These are phyloP conservation scores for Entelurus aequoreus DNA, from an alignment of 2,113 vertebrate genomes.

Conservation along the genomic window DNA sequence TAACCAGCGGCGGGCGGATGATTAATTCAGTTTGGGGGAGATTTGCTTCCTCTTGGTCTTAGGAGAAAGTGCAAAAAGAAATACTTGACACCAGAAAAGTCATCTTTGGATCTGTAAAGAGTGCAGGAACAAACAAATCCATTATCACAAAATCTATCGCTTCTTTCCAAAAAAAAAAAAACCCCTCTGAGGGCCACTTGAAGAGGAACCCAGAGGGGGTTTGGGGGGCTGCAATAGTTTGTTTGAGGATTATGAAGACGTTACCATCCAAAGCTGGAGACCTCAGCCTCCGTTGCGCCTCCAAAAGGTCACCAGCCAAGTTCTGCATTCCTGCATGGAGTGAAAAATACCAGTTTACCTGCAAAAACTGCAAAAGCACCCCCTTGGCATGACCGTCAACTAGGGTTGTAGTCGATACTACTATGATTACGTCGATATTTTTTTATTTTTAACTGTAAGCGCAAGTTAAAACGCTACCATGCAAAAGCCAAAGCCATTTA, in stretches of 20 bases:
- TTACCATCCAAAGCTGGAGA: constrained; percentile 21
- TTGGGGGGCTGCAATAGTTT: constrained; percentile 7
- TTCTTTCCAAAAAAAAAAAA: constrained; percentile 3
- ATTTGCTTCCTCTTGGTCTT: background rate
- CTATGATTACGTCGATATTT: no score
- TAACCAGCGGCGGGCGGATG: background rate
- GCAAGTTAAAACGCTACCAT: no score
- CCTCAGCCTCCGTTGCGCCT: constrained; percentile 3
- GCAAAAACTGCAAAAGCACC: background rate
- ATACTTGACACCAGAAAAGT: constrained; percentile 31
- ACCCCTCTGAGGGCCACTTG: constrained; percentile 31
- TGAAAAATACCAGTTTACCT: background rate
- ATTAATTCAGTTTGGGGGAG: background rate
- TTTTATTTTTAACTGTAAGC: no score
- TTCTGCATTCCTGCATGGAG: background rate
- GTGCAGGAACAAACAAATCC: constrained; percentile 25
- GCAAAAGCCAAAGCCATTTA: no score
- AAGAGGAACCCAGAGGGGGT: constrained; percentile 34
- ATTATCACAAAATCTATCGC: constrained; percentile 34
- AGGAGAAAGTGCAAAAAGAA: constrained; percentile 8
- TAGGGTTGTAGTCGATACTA: no score
- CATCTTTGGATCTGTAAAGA: constrained; percentile 20
- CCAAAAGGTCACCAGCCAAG: background rate
- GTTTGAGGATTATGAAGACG: constrained; percentile 55
- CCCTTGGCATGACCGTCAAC: background rate